Evolutionary conservation across 2,888 invertebrate species (phyloP), one percentile per base, ranked within the genome.

Genomic region (Trichogramma evanescens): DNA sequence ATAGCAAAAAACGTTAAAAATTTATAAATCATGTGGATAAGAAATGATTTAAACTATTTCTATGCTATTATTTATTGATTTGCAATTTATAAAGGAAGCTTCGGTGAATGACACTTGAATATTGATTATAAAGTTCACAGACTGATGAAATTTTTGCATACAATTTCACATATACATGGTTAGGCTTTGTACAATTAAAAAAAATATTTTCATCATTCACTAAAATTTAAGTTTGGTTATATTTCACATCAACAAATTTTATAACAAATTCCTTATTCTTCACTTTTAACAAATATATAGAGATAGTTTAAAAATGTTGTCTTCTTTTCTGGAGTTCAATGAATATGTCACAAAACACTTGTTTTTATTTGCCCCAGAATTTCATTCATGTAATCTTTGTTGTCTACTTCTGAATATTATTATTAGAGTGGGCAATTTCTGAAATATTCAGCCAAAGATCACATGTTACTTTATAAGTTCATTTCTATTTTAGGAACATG

Each of bases 211-310:
- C 65, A 67, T 65, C 58, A 42, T 51, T 59, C 65, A 69, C 65
- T 70, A 69, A 71, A 72, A 71, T 68, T 68, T 66, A 69, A 65
- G 67, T 64, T 66, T 68, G 66, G 63, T 69, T 71, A 72, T 71
- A 71, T 71, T 69, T 71, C 69, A 68, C 69, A 69, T 68, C 67
- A 72, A 71, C 69, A 70, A 72, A 71, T 69, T 26, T 26, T 26
- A 26, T 67, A 72, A 71, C 69, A 70, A 61, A 67, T 65, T 68
- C 65, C 54, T 56, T 63, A 56, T 55, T 60, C 51, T 61, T 65
- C 58, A 64, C 56, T 62, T 63, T 68, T 68, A 70, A 71, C 70
- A 72, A 70, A 69, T 67, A 67, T 26, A 26, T 67, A 65, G 57
- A 65, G 68, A 66, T 66, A 67, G 66, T 64, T 67, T 65, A 70